These are phyloP conservation scores for Orbicella faveolata DNA, from an alignment of 64 coral and sea anemone genomes.

Conservation along the genomic window DNA sequence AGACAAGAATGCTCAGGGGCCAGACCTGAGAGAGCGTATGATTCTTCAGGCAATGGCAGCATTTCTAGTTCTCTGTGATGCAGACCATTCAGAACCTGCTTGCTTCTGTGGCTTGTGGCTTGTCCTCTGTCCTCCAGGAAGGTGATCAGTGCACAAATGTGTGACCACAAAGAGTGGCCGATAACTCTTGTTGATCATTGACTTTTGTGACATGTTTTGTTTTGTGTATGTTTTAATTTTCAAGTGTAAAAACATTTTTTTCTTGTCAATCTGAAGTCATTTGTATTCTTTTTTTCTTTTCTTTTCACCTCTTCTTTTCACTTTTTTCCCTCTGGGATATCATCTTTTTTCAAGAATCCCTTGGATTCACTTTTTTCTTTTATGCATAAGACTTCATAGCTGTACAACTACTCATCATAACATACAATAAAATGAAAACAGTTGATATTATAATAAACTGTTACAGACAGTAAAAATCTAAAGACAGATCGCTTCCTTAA, in stretches of 20 bases:
- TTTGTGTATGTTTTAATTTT: slow-evolving; percentile 31
- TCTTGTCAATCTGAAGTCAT: slow-evolving; percentile 38
- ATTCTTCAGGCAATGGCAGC: no score
- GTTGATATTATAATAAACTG: background rate
- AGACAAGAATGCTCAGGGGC: no score
- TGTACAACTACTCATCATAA: background rate
- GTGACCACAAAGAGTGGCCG: background rate
- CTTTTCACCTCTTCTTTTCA: slow-evolving; percentile 23
- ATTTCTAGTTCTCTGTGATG: no score
- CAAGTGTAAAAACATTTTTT: slow-evolving; percentile 8
- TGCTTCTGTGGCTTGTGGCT: background rate
- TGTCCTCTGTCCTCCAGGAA: no score
- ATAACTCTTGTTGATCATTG: slow-evolving; percentile 29
- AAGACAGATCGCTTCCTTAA: background rate
- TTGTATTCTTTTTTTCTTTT: slow-evolving; percentile 10
- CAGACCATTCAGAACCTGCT: background rate
- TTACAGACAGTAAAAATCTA: slow-evolving; percentile 4
- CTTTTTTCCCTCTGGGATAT: slow-evolving; percentile 6
- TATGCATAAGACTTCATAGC: background rate
- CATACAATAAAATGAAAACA: slow-evolving; percentile 21
- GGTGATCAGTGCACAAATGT: background rate
- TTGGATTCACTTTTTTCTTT: background rate
- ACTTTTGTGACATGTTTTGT: slow-evolving; percentile 63
- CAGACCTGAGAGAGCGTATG: no score
- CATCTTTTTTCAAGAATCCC: slow-evolving; percentile 11